These are phyloP conservation scores for Ailurus styani DNA, from an alignment of 2,113 vertebrate species.

Conservation along the genomic window DNA sequence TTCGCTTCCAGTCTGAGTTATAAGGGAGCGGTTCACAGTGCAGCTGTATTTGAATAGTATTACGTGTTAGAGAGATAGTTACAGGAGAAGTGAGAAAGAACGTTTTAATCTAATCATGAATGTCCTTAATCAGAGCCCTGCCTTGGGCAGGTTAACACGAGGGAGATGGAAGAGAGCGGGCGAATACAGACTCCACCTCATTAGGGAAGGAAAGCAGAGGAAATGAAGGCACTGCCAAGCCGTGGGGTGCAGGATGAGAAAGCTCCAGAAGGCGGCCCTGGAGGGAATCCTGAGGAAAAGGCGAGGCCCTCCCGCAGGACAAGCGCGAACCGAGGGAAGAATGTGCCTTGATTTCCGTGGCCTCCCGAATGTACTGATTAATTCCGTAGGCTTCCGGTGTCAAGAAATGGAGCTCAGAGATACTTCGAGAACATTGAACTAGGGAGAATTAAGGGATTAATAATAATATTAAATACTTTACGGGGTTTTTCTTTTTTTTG, in stretches of 20 bases:
- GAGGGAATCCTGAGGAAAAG: not conserved
- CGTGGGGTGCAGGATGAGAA: not conserved
- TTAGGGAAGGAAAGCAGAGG: conserved; percentile 39
- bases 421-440: not conserved
- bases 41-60: not conserved
- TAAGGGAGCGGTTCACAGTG: not conserved
- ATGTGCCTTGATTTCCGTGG: not conserved
- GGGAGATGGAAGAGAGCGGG: not conserved
- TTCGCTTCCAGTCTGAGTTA: not conserved
- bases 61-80: not conserved
- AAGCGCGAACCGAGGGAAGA: no score
- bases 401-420: not conserved
- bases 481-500: not conserved
- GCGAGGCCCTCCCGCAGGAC: not conserved
- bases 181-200: not conserved
- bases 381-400: not conserved
- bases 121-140: not conserved
- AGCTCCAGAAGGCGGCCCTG: not conserved
- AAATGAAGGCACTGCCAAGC: not conserved
- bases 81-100: not conserved
- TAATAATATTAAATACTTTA: not conserved
- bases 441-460: not conserved
- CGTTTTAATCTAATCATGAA: not conserved
- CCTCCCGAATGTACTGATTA: not conserved
- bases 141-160: not conserved